Evolutionary conservation across 2,888 invertebrate genomes (phyloP).

Genomic region (Hyles lineata): DNA sequence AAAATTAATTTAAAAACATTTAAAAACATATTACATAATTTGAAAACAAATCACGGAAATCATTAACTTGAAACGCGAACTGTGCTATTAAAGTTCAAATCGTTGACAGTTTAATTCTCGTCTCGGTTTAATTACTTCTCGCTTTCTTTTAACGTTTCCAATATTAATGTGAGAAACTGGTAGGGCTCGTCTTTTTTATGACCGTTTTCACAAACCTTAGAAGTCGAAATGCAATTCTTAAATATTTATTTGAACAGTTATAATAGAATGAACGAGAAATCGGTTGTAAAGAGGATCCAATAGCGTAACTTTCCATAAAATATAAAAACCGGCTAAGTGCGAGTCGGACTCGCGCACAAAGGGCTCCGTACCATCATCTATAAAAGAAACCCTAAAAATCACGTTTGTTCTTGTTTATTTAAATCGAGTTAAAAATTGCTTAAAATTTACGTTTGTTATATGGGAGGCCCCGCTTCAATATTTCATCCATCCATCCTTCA

Average conservation of each 20-base stretch:
- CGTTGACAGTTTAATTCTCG: slow-evolving; percentile 16
- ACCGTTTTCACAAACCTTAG: not conserved
- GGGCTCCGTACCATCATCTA: no score
- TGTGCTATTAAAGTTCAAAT: slow-evolving; percentile 8
- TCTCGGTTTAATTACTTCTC: not conserved
- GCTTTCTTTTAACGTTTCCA: slow-evolving; percentile 11
- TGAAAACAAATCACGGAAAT: not conserved
- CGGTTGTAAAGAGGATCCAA: no score
- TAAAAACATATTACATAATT: not conserved
- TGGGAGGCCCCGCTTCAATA: no score
- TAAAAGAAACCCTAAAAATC: no score
- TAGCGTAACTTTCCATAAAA: no score
- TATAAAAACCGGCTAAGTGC: no score
- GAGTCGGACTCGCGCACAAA: no score
- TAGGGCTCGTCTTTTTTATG: not conserved
- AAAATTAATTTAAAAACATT: not conserved
- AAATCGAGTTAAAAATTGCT: no score
- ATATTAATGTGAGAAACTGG: not conserved
- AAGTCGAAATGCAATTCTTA: not conserved
- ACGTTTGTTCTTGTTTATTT: no score
- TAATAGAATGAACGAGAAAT: no score
- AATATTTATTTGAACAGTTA: not conserved
- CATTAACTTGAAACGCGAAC: not conserved
- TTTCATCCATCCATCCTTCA: no score
- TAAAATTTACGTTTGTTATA: no score